Percentiles rank a stretch among this genome's conserved stretches.
Evolutionary conservation across 2,797 vertebrate genomes (phyloP).

Genomic region (Gymnoscopelus braueri): DNA sequence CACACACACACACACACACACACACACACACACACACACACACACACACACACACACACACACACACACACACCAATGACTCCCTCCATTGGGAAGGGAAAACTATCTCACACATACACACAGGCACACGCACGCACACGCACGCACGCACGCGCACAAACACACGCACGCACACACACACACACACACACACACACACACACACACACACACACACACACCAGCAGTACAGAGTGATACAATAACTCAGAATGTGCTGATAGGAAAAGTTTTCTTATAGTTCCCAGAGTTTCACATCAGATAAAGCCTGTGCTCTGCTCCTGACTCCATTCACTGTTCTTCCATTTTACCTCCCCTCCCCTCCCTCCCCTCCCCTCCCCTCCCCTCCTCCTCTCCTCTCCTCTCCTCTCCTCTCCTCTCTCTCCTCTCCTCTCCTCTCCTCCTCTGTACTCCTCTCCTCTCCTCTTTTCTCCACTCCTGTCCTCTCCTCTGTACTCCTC

Average conservation of each 20-base stretch:
- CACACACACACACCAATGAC: slow-evolving; percentile 58
- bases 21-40: slow-evolving; percentile 43
- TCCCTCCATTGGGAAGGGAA: slow-evolving; percentile 70
- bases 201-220: slow-evolving; percentile 12
- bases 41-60: background rate
- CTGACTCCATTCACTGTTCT: slow-evolving; percentile 69
- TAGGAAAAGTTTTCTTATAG: slow-evolving; percentile 76
- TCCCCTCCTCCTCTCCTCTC: slow-evolving; percentile 34
- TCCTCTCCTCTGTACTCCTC: slow-evolving; percentile 65
- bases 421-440: slow-evolving; percentile 51
- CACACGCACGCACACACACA: slow-evolving; percentile 31
- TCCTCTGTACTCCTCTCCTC: slow-evolving; percentile 22
- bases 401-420: slow-evolving; percentile 35
- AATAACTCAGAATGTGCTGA: slow-evolving; percentile 61
- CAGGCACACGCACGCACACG: slow-evolving; percentile 36
- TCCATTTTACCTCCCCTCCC: slow-evolving; percentile 68
- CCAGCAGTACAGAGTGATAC: slow-evolving; percentile 46
- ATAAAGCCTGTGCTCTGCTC: slow-evolving; percentile 62
- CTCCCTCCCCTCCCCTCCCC: slow-evolving; percentile 55
- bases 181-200: too few relatives aligned
- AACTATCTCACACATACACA: slow-evolving; percentile 67
- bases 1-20: slow-evolving; percentile 20
- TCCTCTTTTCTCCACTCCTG: too few relatives aligned
- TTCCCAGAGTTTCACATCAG: slow-evolving; percentile 70
- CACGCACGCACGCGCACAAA: slow-evolving; percentile 25